A percentile compares a stretch with the other conserved stretches of the same genome.
Conservation (phyloP, 2,888 invertebrate genomes). For the Rhodophaea formosa region DNA sequence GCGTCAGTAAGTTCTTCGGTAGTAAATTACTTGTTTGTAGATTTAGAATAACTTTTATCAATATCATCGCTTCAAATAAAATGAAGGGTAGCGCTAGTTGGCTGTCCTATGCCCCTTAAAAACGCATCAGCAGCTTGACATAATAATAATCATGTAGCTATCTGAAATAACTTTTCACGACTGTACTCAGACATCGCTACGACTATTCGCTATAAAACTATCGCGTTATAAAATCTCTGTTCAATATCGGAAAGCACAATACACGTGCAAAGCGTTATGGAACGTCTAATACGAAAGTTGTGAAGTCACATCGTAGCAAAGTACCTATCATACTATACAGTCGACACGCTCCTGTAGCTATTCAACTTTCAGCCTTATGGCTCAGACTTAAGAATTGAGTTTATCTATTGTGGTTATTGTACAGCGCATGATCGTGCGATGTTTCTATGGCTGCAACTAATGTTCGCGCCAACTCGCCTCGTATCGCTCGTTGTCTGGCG, state of each 20-base stretch:
- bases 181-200: too few relatives aligned
- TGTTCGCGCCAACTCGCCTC: conserved; percentile 22
- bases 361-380: background rate
- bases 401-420: background rate
- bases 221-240: background rate
- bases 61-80: too few relatives aligned
- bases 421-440: conserved; percentile 35
- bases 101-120: too few relatives aligned
- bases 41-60: too few relatives aligned
- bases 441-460: conserved; percentile 34
- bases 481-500: conserved; percentile 34
- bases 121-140: too few relatives aligned
- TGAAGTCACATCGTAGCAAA: background rate
- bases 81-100: too few relatives aligned
- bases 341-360: background rate
- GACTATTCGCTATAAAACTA: background rate
- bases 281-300: conserved; percentile 11
- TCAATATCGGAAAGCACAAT: conserved; percentile 1
- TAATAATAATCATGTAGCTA: too few relatives aligned
- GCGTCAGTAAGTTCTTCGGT: too few relatives aligned
- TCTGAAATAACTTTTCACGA: too few relatives aligned
- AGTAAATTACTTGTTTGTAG: too few relatives aligned
- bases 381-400: background rate
- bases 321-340: background rate
- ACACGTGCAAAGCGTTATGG: conserved; percentile 5